Evolutionary conservation across 1,140 invertebrate genomes (phyloP).

Genomic region (Cyclargus thomasi): DNA sequence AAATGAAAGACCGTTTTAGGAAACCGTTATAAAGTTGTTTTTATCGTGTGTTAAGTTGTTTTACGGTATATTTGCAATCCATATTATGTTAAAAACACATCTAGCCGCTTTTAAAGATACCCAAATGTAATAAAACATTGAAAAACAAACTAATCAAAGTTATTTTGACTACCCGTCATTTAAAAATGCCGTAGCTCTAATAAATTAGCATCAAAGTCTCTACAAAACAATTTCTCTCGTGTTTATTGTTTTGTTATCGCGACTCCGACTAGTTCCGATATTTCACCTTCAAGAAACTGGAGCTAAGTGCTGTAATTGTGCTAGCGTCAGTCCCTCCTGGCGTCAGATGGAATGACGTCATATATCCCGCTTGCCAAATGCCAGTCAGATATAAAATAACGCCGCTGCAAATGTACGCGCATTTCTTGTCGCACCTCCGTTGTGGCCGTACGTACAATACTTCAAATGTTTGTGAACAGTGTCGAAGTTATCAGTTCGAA

Average conservation of each 20-base stretch:
- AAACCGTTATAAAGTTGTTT: too few species aligned
- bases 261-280: constrained; percentile 2
- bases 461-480: constrained; percentile 58
- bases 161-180: not conserved
- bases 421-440: constrained; percentile 40
- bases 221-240: not conserved
- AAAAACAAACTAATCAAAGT: not conserved
- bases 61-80: too few species aligned
- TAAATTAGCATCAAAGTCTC: not conserved
- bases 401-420: constrained; percentile 30
- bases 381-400: constrained; percentile 64
- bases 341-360: constrained; percentile 50
- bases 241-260: constrained; percentile 1
- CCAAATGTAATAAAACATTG: too few species aligned
- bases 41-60: too few species aligned
- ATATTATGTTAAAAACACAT: too few species aligned
- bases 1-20: too few species aligned
- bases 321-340: constrained; percentile 25
- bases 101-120: too few species aligned
- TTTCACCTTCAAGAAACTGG: not conserved
- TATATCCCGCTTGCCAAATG: constrained; percentile 61
- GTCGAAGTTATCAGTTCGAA: constrained; percentile 49
- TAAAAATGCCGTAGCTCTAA: not conserved
- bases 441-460: constrained; percentile 25
- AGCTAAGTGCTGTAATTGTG: constrained; percentile 4